Percentiles rank a stretch among this genome's conserved stretches.
These are phyloP conservation scores for Alcis repandata DNA, from an alignment of 2,888 invertebrate species.

Conservation along the genomic window DNA sequence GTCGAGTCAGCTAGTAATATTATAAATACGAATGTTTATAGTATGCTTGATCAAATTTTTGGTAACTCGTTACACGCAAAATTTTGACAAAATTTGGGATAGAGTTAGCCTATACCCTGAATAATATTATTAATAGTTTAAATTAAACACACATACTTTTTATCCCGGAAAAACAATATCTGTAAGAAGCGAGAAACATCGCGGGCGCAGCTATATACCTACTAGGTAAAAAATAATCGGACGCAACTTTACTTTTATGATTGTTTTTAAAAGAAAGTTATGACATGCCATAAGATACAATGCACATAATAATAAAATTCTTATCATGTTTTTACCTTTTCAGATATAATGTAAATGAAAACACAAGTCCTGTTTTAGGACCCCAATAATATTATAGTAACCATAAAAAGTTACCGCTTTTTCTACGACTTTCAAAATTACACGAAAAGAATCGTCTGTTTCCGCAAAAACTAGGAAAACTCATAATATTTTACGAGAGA, in stretches of 20 bases:
- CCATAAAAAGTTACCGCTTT: conserved; percentile 48
- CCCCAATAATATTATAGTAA: conserved; percentile 45
- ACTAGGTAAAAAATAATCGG: too few species aligned
- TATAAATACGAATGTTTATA: too few species aligned
- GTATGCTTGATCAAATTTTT: too few species aligned
- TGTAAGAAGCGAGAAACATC: too few species aligned
- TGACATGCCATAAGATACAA: conserved; percentile 14
- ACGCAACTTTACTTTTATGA: not conserved
- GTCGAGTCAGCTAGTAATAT: too few species aligned
- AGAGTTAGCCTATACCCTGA: too few species aligned
- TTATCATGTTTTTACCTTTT: conserved; percentile 29
- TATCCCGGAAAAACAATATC: too few species aligned
- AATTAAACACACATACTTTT: too few species aligned
- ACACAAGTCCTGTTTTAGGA: conserved; percentile 42
- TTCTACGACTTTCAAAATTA: conserved; percentile 47
- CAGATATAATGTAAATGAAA: conserved; percentile 44
- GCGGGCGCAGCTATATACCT: too few species aligned
- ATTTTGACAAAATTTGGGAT: too few species aligned
- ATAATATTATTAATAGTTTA: too few species aligned
- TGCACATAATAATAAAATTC: conserved; percentile 32
- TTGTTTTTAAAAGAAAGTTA: conserved; percentile 9
- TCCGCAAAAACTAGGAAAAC: conserved; percentile 42
- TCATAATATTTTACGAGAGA: conserved; percentile 55
- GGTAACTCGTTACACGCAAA: too few species aligned
- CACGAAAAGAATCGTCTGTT: conserved; percentile 43